Evolutionary conservation across 2,113 vertebrate genomes (phyloP).

Genomic region (Lepus americanus): DNA sequence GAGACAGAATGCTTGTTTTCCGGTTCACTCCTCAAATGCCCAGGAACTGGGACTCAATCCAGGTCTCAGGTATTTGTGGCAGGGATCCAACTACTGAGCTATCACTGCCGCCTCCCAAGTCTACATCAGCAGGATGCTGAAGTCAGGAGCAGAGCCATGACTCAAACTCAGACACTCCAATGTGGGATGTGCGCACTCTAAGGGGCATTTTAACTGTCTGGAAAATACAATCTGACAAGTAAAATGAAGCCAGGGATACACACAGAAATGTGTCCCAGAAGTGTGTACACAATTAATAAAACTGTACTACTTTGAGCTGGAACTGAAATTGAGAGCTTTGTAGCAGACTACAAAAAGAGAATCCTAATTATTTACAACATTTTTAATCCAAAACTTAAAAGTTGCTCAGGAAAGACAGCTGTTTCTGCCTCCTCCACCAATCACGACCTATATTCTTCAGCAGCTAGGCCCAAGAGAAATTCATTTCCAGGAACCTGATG

Average conservation of each 20-base stretch:
- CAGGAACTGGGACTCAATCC: too few relatives aligned
- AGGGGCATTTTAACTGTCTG: too few relatives aligned
- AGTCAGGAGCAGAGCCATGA: too few relatives aligned
- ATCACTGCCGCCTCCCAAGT: too few relatives aligned
- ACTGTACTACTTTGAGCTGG: neutral
- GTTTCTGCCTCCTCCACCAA: neutral
- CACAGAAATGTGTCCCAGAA: neutral
- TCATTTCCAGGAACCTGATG: neutral
- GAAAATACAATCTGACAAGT: constrained; percentile 28
- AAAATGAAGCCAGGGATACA: neutral
- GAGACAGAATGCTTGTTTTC: too few relatives aligned
- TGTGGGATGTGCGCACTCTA: too few relatives aligned
- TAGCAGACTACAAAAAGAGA: neutral
- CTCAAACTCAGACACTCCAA: too few relatives aligned
- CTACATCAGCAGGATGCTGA: too few relatives aligned
- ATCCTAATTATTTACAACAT: neutral
- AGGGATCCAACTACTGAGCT: too few relatives aligned
- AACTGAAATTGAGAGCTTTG: neutral
- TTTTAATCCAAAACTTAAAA: neutral
- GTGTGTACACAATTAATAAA: neutral
- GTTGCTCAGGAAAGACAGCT: neutral
- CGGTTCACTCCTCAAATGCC: too few relatives aligned
- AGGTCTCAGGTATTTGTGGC: too few relatives aligned
- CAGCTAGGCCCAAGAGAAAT: neutral
- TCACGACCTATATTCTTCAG: neutral